These are phyloP conservation scores for Myopa tessellatipennis DNA, from an alignment of 2,888 invertebrate genomes.

Conservation along the genomic window DNA sequence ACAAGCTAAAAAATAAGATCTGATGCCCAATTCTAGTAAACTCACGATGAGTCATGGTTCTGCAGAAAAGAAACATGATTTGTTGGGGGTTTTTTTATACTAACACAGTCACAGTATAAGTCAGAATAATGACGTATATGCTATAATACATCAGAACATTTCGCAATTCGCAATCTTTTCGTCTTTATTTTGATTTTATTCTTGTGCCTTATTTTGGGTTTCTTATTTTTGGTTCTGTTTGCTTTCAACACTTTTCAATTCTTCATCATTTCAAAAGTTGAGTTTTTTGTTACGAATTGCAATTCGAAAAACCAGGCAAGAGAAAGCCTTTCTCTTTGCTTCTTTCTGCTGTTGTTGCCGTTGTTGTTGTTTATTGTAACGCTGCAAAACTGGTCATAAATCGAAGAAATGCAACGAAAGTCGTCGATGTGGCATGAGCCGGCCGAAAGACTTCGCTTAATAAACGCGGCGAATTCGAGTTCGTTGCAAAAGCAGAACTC, in stretches of 20 bases:
- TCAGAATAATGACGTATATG: no score
- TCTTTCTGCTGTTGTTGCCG: neutral
- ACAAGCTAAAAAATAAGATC: no score
- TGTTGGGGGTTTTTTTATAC: no score
- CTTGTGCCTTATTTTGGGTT: neutral
- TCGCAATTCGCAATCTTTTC: neutral
- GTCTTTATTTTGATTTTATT: neutral
- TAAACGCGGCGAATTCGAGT: neutral
- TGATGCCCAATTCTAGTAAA: no score
- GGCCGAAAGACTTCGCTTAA: neutral
- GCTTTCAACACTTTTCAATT: neutral
- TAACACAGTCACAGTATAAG: no score
- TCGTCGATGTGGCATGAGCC: conserved; percentile 36
- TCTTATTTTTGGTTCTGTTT: no score
- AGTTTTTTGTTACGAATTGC: conserved; percentile 30
- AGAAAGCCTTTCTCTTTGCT: conserved; percentile 65
- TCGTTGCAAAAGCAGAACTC: conserved; percentile 28
- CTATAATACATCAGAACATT: neutral
- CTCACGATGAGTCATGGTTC: no score
- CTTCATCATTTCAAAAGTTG: neutral
- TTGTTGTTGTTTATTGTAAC: neutral
- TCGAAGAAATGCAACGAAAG: conserved; percentile 51
- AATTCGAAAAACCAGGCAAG: conserved; percentile 41
- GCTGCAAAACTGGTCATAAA: conserved; percentile 57
- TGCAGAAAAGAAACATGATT: no score